These are phyloP conservation scores for Caenorhabditis briggsae DNA, from an alignment of 1,140 invertebrate species.

Conservation along the genomic window DNA sequence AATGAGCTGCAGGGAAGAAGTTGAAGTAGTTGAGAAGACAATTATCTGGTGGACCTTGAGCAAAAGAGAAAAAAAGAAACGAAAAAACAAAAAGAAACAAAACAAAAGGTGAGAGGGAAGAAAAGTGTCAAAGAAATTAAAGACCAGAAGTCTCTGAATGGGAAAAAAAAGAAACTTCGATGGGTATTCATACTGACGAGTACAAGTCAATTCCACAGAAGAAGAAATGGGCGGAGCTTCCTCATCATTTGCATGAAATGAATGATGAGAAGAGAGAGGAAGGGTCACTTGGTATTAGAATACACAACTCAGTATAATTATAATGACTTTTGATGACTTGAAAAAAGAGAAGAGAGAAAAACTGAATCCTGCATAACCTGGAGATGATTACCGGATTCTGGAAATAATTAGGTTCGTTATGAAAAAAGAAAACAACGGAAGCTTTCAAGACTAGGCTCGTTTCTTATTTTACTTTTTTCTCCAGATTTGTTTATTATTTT, in stretches of 20 bases:
- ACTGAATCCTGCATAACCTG: slow-evolving; percentile 6
- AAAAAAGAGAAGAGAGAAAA: not conserved
- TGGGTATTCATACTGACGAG: too few species aligned
- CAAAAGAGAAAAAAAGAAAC: slow-evolving; percentile 1
- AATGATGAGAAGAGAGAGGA: slow-evolving; percentile 21
- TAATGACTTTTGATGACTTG: slow-evolving; percentile 44
- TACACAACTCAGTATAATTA: not conserved
- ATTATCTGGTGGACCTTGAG: not conserved
- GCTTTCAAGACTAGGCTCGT: not conserved
- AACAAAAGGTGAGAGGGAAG: not conserved
- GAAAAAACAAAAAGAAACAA: not conserved
- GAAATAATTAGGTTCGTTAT: slow-evolving; percentile 43
- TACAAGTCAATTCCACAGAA: not conserved
- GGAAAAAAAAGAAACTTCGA: not conserved
- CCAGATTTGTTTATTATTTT: not conserved
- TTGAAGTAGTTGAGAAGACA: not conserved
- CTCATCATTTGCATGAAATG: slow-evolving; percentile 53
- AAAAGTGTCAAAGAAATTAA: not conserved
- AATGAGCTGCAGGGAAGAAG: not conserved
- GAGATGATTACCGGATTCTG: not conserved
- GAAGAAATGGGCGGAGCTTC: slow-evolving; percentile 12
- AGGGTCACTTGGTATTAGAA: not conserved
- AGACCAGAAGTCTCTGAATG: slow-evolving; percentile 5
- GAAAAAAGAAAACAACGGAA: not conserved
- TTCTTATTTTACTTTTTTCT: not conserved